Percentiles rank a stretch among this genome's conserved stretches.
phyloP scores from a whole-genome alignment of 2,797 vertebrate species.

The Artibeus jamaicensis region DNA sequence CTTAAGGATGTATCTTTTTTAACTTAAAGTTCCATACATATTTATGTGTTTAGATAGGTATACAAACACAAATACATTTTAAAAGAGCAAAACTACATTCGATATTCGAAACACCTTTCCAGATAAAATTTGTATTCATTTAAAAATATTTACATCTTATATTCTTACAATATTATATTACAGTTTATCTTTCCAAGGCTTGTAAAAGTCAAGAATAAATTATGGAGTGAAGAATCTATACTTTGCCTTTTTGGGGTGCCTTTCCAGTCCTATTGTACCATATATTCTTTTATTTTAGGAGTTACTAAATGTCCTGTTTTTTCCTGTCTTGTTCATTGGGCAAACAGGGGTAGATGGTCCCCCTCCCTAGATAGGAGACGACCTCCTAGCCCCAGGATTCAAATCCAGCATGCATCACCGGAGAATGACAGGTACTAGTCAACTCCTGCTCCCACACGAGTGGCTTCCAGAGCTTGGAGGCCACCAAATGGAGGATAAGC shows the following conservation, averaged over 20 bases:
- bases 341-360: constrained; percentile 89
- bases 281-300: constrained; percentile 75
- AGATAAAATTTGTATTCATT: not conserved
- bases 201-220: not conserved
- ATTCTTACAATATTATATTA: not conserved
- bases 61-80: not conserved
- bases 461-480: constrained; percentile 72
- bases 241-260: constrained; percentile 77
- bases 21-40: not conserved
- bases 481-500: constrained; percentile 59
- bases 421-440: constrained; percentile 98
- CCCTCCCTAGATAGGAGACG: constrained; percentile 96
- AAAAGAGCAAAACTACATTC: not conserved
- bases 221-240: not conserved
- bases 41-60: not conserved
- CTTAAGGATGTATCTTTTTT: not conserved
- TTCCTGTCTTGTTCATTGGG: constrained; percentile 87
- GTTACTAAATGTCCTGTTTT: constrained; percentile 85
- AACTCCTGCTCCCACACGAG: constrained; percentile 79
- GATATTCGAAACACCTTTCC: not conserved
- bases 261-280: constrained; percentile 81
- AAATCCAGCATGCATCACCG: constrained; percentile 97
- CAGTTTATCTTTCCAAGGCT: not conserved
- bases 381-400: constrained; percentile 97
- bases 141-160: not conserved